Percentiles rank a stretch among this genome's conserved stretches.
Evolutionary conservation across 2,888 invertebrate genomes (phyloP).

Genomic region (Resseliella maxima): DNA sequence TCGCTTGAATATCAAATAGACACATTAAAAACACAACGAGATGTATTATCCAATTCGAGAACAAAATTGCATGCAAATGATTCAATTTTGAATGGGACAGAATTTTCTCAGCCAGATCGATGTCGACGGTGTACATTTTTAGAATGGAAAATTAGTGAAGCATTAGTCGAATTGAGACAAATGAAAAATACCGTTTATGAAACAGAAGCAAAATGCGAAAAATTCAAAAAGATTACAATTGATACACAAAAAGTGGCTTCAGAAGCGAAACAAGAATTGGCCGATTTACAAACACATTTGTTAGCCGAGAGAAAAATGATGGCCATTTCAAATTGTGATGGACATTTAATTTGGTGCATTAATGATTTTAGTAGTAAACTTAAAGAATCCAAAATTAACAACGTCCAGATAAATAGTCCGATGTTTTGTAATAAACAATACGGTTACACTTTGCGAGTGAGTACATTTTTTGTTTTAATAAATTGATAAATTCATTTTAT

Average conservation of each 20-base stretch:
- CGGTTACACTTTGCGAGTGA: conserved; percentile 79
- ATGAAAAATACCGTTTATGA: conserved; percentile 69
- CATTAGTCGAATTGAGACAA: not conserved
- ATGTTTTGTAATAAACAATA: conserved; percentile 77
- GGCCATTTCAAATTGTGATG: conserved; percentile 65
- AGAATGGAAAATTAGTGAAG: not conserved
- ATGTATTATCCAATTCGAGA: no score
- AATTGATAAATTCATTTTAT: no score
- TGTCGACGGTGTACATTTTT: conserved; percentile 15
- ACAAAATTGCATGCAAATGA: no score
- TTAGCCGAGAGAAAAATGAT: conserved; percentile 65
- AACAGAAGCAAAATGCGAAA: conserved; percentile 70
- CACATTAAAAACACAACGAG: not conserved
- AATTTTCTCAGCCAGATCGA: not conserved
- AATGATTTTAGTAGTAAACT: conserved; percentile 74
- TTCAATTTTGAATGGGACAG: not conserved
- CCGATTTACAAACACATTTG: conserved; percentile 68
- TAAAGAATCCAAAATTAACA: conserved; percentile 75
- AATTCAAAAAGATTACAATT: conserved; percentile 67
- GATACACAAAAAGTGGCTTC: conserved; percentile 66
- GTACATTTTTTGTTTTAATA: conserved; percentile 13
- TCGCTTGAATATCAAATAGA: not conserved
- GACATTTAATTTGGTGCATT: conserved; percentile 77
- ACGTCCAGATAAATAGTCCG: conserved; percentile 74
- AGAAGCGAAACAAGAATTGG: conserved; percentile 68